Evolutionary conservation across 2,888 invertebrate species (phyloP), one percentile per base, ranked within the genome.

Genomic region (Napeogenes sylphis): DNA sequence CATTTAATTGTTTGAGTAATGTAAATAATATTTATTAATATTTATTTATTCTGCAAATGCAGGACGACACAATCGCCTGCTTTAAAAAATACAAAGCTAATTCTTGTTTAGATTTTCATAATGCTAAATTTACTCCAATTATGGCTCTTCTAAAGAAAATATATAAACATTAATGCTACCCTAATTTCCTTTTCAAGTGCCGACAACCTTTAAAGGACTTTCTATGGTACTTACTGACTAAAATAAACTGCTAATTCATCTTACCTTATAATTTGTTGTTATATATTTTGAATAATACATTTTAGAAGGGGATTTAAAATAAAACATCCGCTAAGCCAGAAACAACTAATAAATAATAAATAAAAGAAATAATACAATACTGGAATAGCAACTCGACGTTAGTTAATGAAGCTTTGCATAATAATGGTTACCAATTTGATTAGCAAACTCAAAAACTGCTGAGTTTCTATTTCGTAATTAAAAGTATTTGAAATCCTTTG

Each of bases 391-490:
- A 61, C 42, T 55, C 57, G 59, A 42, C 63, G 58, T 46, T 65
- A 61, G 60, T 66, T 65, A 70, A 71, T 68, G 67, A 66, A 70
- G 82, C 82, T 87, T 88, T 87, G 83, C 86, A 87, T 87, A 85
- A 79, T 83, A 80, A 83, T 81, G 79, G 75, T 75, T 72, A 75
- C 65, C 76, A 74, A 72, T 74, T 77, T 81, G 80, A 80, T 81
- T 83, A 79, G 68, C 71, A 71, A 73, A 59, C 65, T 61, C 59
- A 68, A 71, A 79, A 84, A 82, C 72, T 78, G 85, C 84, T 73
- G 80, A 79, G 73, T 77, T 80, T 78, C 78, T 79, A 80, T 85
- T 84, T 84, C 84, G 77, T 80, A 82, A 85, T 85, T 82, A 83
- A 81, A 83, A 84, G 75, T 78, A 76, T 78, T 81, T 74, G 68